Percentiles rank a stretch among this genome's conserved stretches.
These are phyloP conservation scores for Stomatorhinus ivindoensis DNA, from an alignment of 2,113 vertebrate species.

Conservation along the genomic window DNA sequence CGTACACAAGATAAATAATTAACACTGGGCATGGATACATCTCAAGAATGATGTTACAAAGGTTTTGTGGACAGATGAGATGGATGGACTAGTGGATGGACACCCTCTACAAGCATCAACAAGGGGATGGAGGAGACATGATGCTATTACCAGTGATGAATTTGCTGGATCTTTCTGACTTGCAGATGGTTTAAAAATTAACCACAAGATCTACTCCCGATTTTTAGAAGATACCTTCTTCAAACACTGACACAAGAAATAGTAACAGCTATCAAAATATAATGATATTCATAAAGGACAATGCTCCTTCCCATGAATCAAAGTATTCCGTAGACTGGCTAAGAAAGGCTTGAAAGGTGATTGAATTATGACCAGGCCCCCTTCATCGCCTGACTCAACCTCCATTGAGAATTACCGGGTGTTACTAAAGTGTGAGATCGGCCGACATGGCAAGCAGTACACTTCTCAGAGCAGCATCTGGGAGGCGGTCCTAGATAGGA, in stretches of 20 bases:
- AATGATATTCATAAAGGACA: neutral
- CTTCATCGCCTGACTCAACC: neutral
- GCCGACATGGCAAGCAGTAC: neutral
- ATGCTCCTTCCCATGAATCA: neutral
- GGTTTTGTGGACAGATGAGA: neutral
- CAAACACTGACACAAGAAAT: neutral
- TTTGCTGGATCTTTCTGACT: neutral
- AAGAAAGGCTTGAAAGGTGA: neutral
- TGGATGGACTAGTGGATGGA: neutral
- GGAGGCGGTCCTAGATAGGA: neutral
- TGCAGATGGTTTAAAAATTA: neutral
- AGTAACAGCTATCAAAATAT: neutral
- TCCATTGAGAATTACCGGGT: neutral
- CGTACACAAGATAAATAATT: neutral
- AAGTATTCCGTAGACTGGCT: neutral
- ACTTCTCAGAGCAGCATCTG: neutral
- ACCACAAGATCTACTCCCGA: neutral
- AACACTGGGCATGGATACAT: neutral
- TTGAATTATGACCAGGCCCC: neutral
- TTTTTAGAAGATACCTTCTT: neutral
- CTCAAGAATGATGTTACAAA: neutral
- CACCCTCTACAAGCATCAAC: neutral
- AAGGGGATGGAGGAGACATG: neutral
- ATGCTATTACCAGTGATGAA: neutral
- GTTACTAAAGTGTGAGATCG: neutral